A percentile compares a stretch with the other conserved stretches of the same genome.
Evolutionary conservation across 2,797 vertebrate genomes (phyloP).

Genomic region (Squalus acanthias): DNA sequence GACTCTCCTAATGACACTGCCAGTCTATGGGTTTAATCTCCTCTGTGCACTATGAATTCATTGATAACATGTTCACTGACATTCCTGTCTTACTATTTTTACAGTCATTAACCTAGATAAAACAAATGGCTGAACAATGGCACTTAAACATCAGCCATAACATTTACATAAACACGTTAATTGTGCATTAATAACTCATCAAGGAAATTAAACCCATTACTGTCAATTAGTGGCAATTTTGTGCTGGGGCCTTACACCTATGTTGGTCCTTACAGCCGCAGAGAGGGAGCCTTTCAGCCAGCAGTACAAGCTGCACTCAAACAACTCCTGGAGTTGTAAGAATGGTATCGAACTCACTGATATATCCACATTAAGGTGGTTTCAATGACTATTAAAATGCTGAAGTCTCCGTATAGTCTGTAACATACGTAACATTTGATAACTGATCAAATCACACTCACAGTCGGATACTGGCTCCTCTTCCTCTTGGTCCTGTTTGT

Average conservation of each 20-base stretch:
- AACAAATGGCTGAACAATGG: not conserved
- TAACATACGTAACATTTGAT: not conserved
- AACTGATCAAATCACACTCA: slow-evolving; percentile 49
- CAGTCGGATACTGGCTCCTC: slow-evolving; percentile 50
- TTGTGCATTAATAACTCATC: not conserved
- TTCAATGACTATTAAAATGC: not conserved
- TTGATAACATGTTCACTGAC: no score
- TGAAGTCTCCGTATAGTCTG: not conserved
- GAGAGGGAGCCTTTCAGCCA: not conserved
- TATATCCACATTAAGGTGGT: not conserved
- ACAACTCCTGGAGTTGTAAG: not conserved
- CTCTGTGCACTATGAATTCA: not conserved
- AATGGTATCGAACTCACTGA: not conserved
- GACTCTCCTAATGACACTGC: not conserved
- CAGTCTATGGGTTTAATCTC: not conserved
- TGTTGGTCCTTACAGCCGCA: not conserved
- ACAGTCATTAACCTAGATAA: not conserved
- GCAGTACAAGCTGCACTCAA: not conserved
- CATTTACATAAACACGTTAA: not conserved
- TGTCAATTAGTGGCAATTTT: not conserved
- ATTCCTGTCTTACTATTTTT: not conserved
- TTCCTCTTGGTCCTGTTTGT: slow-evolving; percentile 46
- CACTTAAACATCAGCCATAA: not conserved
- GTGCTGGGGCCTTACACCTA: not conserved
- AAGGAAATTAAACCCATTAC: not conserved